Base-by-base conservation (phyloP, 2,797 vertebrate species). In the Leuciscus waleckii region DNA sequence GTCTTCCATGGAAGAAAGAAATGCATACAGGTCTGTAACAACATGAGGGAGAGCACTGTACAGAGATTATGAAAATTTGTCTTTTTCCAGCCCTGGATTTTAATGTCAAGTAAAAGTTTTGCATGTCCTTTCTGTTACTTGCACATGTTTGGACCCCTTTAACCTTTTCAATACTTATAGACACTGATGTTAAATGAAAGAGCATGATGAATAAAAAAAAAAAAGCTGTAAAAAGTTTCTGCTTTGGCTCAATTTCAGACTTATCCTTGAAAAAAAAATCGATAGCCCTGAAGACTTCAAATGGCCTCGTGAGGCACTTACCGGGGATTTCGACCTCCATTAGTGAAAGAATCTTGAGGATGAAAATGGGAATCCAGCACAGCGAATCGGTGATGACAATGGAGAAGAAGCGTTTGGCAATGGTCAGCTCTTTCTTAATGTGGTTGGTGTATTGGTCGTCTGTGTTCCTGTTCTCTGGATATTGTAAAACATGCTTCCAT, bases 311-410 rank as follows among this genome's bases (percentile, higher is more conserved):
- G 21, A 81, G 37, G 16, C 29, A 73, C 78, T 81, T 75, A 99
- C 98, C 98, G 91, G 98, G 98, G 93, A 99, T 99, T 95, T 99
- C 97, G 88, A 99, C 95, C 79, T 96, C 97, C 93, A 98, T 95
- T 89, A 99, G 93, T 46, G 98, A 99, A 88, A 99, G 94, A 87
- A 98, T 96, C 94, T 99, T 99, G 89, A 99, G 94, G 92, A 99
- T 92, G 92, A 99, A 99, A 89, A 99, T 98, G 35, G 98, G 98
- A 90, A 99, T 99, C 98, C 98, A 99, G 93, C 98, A 99, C 0
- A 99, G 94, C 0, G 98, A 98, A 88, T 99, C 97, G 0, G 98
- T 99, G 87, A 99, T 97, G 78, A 99, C 98, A 79, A 99, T 99
- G 74, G 97, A 98, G 95, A 99, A 99, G 94, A 99, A 99, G 7